Base-by-base conservation (phyloP, 2,113 vertebrate genomes). In the Siniperca chuatsi region DNA sequence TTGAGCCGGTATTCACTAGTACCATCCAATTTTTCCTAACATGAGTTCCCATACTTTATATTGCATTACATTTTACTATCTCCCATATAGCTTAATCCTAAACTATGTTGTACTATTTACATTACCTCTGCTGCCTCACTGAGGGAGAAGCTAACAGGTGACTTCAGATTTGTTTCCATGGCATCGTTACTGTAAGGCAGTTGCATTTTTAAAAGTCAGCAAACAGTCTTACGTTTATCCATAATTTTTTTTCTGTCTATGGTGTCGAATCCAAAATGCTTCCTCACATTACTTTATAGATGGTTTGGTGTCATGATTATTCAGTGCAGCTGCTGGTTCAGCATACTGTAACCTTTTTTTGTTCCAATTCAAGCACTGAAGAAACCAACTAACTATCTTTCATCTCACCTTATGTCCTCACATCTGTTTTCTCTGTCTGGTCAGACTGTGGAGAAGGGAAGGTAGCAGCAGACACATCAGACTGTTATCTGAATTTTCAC, bases 401-500 rank as follows among this genome's bases (percentile, higher is more conserved):
- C 4, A 33, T 21, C 6, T 80, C 11, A 11, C 4, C 33, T 74
- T 37, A 8, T 61, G 6, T 15, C 40, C 12, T 73, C 42, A 13
- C 25, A 21, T 50, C 13, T 48, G 16, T 78, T 13, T 64, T 66
- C 25, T 71, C 3, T 84, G 54, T 48, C 23, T 23, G 0, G 9
- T 87, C 91, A 98, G 97, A 87, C 67, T 98, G 97, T 11, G 87
- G 94, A 33, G 81, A 94, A 4, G 95, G 94, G 0, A 93, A 91
- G 29, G 94, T 97, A n/a, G 84, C 90, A n/a, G 95, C 96, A 0
- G 94, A 97, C 79, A 96, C 95, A 0, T 95, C 96, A 0, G 94
- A 96, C 88, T 98, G 97, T 71, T 96, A 90, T 84, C 90, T 97
- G 90, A 87, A 92, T 7, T 97, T 97, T 90, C 95, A 98, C 85